Evolutionary conservation across 1,140 invertebrate species (phyloP).

Genomic region (Centruroides sculpturatus): DNA sequence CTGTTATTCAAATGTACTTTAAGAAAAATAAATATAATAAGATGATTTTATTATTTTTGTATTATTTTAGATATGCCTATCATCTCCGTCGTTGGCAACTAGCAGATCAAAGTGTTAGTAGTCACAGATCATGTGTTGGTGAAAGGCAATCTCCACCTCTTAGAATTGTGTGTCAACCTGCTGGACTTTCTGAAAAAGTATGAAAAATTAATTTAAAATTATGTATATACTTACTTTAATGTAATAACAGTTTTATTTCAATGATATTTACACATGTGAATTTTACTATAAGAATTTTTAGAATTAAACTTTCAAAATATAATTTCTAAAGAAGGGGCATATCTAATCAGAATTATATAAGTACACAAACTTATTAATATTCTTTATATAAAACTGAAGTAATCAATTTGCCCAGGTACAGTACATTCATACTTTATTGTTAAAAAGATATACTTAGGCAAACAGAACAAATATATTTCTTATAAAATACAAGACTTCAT

Average conservation of each 20-base stretch:
- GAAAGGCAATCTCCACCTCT: slow-evolving; percentile 43
- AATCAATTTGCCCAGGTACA: too few relatives aligned
- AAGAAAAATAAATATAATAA: neutral
- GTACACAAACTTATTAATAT: too few relatives aligned
- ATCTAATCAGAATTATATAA: too few relatives aligned
- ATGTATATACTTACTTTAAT: neutral
- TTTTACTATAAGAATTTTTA: too few relatives aligned
- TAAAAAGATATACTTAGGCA: too few relatives aligned
- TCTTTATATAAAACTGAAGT: too few relatives aligned
- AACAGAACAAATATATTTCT: too few relatives aligned
- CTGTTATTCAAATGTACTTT: neutral
- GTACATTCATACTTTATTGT: too few relatives aligned
- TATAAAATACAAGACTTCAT: too few relatives aligned
- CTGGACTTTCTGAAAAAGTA: slow-evolving; percentile 49
- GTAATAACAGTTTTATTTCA: neutral
- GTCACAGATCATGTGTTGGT: slow-evolving; percentile 43
- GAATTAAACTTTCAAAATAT: too few relatives aligned
- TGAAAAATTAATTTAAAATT: neutral
- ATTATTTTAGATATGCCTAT: slow-evolving; percentile 53
- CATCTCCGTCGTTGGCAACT: slow-evolving; percentile 70
- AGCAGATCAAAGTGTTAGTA: slow-evolving; percentile 55
- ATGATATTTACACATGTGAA: too few relatives aligned
- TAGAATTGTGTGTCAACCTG: slow-evolving; percentile 65
- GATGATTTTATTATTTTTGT: slow-evolving; percentile 1
- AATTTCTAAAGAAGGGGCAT: too few relatives aligned